phyloP scores from a whole-genome alignment of 2,797 vertebrate genomes.

The Sandelia bainsii region DNA sequence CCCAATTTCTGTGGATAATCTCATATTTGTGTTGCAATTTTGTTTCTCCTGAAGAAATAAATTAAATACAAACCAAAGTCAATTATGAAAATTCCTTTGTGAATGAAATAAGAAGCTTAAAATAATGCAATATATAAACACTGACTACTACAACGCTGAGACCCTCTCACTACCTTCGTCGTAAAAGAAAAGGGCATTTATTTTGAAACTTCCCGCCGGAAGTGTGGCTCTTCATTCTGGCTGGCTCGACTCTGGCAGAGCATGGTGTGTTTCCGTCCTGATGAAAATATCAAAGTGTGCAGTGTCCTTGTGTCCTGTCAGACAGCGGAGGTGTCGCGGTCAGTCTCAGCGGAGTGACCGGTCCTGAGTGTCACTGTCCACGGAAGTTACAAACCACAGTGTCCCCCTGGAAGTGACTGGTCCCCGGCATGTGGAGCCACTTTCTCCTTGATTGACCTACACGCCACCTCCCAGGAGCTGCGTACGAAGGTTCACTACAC shows the following conservation, averaged over 20 bases:
- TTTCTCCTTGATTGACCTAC: slow-evolving; percentile 84
- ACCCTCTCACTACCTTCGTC: no score
- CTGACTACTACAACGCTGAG: no score
- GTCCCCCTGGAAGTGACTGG: slow-evolving; percentile 1
- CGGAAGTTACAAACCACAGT: slow-evolving; percentile 23
- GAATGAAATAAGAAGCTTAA: no score
- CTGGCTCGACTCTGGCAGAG: slow-evolving; percentile 10
- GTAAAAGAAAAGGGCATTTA: slow-evolving; percentile 18
- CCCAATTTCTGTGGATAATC: no score
- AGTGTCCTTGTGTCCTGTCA: slow-evolving; percentile 47
- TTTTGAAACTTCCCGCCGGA: slow-evolving; percentile 56
- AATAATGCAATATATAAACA: no score
- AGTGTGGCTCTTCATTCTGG: rapidly evolving
- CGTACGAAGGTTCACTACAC: slow-evolving; percentile 41
- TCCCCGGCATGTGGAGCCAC: slow-evolving; percentile 50
- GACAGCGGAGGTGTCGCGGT: background rate
- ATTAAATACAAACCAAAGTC: no score
- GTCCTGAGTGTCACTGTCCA: slow-evolving; percentile 17
- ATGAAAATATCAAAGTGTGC: slow-evolving; percentile 50
- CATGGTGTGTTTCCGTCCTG: slow-evolving; percentile 29
- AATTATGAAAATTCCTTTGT: no score
- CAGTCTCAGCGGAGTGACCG: slow-evolving; percentile 19
- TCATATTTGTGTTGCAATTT: no score
- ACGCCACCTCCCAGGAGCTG: slow-evolving; percentile 53
- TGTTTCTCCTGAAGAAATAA: no score